Evolutionary conservation across 2,113 vertebrate genomes (phyloP).

Genomic region (Salminus brasiliensis): DNA sequence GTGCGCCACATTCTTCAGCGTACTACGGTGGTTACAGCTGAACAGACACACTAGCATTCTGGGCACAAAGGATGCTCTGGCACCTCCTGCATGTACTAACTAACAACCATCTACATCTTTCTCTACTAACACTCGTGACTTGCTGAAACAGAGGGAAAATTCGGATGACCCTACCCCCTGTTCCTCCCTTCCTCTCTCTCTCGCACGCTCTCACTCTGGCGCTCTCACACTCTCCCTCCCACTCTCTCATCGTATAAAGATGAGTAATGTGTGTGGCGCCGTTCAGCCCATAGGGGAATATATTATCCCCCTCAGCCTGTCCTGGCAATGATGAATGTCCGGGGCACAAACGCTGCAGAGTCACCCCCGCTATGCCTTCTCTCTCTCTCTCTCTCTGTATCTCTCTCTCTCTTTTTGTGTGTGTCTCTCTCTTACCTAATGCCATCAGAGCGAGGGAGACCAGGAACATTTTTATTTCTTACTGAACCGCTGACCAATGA

Average conservation of each 20-base stretch:
- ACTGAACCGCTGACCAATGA: not conserved
- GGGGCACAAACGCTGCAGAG: conserved; percentile 41
- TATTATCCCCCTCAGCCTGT: conserved; percentile 50
- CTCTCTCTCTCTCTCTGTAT: conserved; percentile 21
- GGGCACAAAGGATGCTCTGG: not conserved
- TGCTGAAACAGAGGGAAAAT: conserved; percentile 47
- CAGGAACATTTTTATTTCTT: conserved; percentile 30
- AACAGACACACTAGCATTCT: conserved; percentile 24
- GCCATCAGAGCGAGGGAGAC: conserved; percentile 23
- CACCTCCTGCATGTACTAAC: conserved; percentile 47
- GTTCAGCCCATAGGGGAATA: conserved; percentile 53
- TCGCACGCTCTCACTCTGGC: conserved; percentile 15
- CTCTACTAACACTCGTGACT: conserved; percentile 46
- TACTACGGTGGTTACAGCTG: conserved; percentile 13
- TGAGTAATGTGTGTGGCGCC: conserved; percentile 49
- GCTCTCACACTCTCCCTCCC: not conserved
- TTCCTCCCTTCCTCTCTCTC: not conserved
- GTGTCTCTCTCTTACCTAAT: conserved; percentile 13
- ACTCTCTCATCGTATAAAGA: conserved; percentile 39
- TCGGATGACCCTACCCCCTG: conserved; percentile 35
- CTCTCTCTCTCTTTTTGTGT: conserved; percentile 11
- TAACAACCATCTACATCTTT: conserved; percentile 53
- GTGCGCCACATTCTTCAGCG: not conserved
- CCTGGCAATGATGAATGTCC: conserved; percentile 53
- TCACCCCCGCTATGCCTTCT: conserved; percentile 32